Evolutionary conservation across 1,140 invertebrate genomes (phyloP), one percentile per base, ranked within the genome.

Genomic region (Heliothis subflexa): DNA sequence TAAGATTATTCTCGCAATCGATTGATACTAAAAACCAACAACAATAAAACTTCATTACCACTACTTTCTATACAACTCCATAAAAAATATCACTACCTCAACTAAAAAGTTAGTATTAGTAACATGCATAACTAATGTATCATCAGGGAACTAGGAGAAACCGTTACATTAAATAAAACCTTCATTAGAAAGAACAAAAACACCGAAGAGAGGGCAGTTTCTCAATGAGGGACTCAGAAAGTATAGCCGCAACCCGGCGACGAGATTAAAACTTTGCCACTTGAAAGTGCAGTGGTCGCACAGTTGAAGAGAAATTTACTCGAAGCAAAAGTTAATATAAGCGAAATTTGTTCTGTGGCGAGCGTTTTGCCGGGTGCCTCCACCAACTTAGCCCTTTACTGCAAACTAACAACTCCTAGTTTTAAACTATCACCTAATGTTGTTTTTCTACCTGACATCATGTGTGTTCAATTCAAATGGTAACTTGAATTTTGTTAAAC

Each of bases 251-350:
- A 83, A 85, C 74, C 77, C 74, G 74, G 70, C 59, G 86, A 88
- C 87, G 85, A 88, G 85, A 91, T 93, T 93, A 93, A 90, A 93
- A 93, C 90, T 93, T 91, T 88, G 81, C 87, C 86, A 91, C 87
- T 91, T 91, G 83, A 87, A 88, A 92, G 88, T 92, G 86, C 87
- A 91, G 85, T 92, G 89, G 88, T 85, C 86, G 83, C 84, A 79
- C 84, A 82, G 81, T 85, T 85, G 83, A 86, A 91, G 85, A 88
- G 85, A 90, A 91, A 91, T 92, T 89, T 88, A 90, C 88, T 88
- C 86, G 75, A 83, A 86, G 85, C 90, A 91, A 92, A 93, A 92
- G 89, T 93, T 91, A 91, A 92, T 91, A 91, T 90, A 91, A 92
- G 87, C 88, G 83, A 90, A 91, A 92, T 91, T 92, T 91, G 90